phyloP scores from a whole-genome alignment of 2,888 invertebrate species.

The Andrena haemorrhoa region DNA sequence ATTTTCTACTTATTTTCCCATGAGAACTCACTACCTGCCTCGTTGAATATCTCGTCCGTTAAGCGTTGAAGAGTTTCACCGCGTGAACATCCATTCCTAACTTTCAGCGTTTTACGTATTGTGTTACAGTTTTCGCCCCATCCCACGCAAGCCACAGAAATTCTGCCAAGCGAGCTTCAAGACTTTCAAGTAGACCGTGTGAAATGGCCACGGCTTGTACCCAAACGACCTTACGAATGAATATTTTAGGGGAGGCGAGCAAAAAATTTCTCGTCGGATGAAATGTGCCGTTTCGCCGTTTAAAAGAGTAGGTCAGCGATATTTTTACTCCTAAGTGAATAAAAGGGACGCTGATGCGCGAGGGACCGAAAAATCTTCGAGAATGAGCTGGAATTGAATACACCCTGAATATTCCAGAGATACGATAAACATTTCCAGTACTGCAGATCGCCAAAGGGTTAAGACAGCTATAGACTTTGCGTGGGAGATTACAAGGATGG shows the following conservation, averaged over 20 bases:
- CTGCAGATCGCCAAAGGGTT: too few species aligned
- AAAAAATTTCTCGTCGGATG: constrained; percentile 17
- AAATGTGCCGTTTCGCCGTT: constrained; percentile 26
- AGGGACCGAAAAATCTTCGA: background rate
- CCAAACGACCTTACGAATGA: constrained; percentile 37
- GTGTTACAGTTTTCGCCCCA: constrained; percentile 18
- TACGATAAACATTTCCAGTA: too few species aligned
- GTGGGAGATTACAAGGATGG: background rate
- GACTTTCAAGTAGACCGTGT: constrained; percentile 34
- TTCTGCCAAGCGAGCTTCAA: constrained; percentile 34
- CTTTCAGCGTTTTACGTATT: background rate
- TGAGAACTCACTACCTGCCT: too few species aligned
- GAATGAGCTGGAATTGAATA: too few species aligned
- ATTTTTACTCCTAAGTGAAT: background rate
- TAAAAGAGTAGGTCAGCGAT: constrained; percentile 5
- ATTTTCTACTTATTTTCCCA: too few species aligned
- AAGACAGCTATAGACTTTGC: background rate
- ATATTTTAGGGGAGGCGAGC: constrained; percentile 27
- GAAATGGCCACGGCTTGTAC: constrained; percentile 21
- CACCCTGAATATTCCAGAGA: too few species aligned
- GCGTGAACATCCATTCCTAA: constrained; percentile 1
- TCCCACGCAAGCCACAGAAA: constrained; percentile 15
- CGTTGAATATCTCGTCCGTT: too few species aligned
- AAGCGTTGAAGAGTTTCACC: too few species aligned
- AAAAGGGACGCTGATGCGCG: background rate